Evolutionary conservation across 2,888 invertebrate genomes (phyloP).

Genomic region (Agriotes lineatus): DNA sequence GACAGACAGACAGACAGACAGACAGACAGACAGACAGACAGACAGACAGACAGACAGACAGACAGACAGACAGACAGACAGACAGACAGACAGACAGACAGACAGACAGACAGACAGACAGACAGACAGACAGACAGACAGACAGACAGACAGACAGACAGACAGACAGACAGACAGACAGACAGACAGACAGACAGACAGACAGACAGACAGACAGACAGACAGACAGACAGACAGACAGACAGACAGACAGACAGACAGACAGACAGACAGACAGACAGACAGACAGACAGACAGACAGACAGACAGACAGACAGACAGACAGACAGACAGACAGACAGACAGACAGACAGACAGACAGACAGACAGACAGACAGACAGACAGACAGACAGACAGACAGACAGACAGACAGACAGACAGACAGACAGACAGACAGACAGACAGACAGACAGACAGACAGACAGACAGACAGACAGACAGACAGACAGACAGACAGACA

Average conservation of each 20-base stretch:
- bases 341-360: slow-evolving; percentile 7
- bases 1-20: slow-evolving; percentile 17
- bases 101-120: slow-evolving; percentile 19
- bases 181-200: slow-evolving; percentile 18
- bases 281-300: slow-evolving; percentile 20
- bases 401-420: slow-evolving; percentile 20
- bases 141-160: slow-evolving; percentile 20
- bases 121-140: slow-evolving; percentile 12
- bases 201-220: slow-evolving; percentile 16
- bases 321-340: slow-evolving; percentile 16
- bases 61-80: slow-evolving; percentile 20
- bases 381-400: slow-evolving; percentile 18
- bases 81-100: slow-evolving; percentile 19
- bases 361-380: slow-evolving; percentile 7
- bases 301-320: slow-evolving; percentile 20
- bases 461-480: slow-evolving; percentile 17
- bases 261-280: slow-evolving; percentile 20
- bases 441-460: slow-evolving; percentile 20
- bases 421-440: slow-evolving; percentile 17
- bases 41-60: slow-evolving; percentile 20
- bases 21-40: slow-evolving; percentile 20
- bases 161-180: slow-evolving; percentile 12
- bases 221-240: slow-evolving; percentile 18
- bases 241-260: slow-evolving; percentile 20
- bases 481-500: slow-evolving; percentile 16